Evolutionary conservation across 2,888 invertebrate species (phyloP).

Genomic region (Heliconius ismenius): DNA sequence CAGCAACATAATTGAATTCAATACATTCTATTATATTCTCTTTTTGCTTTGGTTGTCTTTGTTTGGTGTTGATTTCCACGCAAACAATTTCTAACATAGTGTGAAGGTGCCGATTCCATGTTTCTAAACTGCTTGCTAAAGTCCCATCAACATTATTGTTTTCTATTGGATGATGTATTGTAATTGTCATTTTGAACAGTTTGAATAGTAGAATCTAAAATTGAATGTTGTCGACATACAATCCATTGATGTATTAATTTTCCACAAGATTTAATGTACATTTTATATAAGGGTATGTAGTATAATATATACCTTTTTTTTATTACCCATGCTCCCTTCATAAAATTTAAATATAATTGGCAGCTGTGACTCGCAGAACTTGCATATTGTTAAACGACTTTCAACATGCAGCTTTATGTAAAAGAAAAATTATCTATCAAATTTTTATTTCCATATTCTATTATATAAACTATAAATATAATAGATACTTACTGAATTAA

Average conservation of each 20-base stretch:
- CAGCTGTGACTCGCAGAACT: constrained; percentile 76
- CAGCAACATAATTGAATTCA: constrained; percentile 61
- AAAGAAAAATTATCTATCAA: constrained; percentile 15
- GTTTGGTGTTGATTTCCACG: constrained; percentile 61
- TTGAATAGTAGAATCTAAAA: constrained; percentile 67
- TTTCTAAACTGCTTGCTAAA: constrained; percentile 63
- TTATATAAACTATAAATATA: constrained; percentile 20
- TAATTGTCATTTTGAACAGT: constrained; percentile 59
- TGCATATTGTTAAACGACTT: constrained; percentile 75
- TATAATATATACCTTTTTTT: constrained; percentile 65
- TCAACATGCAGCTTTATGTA: constrained; percentile 72
- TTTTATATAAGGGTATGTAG: not conserved
- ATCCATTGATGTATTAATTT: not conserved
- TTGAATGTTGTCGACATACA: constrained; percentile 8
- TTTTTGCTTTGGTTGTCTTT: constrained; percentile 59
- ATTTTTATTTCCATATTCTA: not conserved
- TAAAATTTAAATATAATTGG: constrained; percentile 71
- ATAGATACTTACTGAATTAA: constrained; percentile 62
- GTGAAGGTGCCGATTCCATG: constrained; percentile 66
- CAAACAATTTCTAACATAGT: constrained; percentile 68
- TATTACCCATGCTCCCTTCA: constrained; percentile 68
- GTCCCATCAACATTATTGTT: constrained; percentile 58
- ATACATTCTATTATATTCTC: constrained; percentile 52
- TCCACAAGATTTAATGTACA: not conserved
- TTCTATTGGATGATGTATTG: constrained; percentile 70